A percentile compares a stretch with the other conserved stretches of the same genome.
Evolutionary conservation across 2,797 vertebrate species (phyloP).

Genomic region (Cyprinodon diabolis): DNA sequence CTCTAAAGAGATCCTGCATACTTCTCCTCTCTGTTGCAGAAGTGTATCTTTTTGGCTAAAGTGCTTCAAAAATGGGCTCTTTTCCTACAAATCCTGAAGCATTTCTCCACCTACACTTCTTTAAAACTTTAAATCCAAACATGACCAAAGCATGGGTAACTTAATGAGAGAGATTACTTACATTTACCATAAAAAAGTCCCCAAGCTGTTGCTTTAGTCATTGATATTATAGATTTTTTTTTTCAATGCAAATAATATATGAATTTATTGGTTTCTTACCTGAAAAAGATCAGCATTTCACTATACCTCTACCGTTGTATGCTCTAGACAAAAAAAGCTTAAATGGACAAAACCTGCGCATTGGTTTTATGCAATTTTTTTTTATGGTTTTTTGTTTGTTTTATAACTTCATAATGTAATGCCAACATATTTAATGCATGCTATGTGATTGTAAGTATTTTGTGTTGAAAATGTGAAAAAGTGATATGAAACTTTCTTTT

Average conservation of each 20-base stretch:
- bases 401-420: no score
- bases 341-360: no score
- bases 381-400: no score
- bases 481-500: constrained; percentile 14
- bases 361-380: no score
- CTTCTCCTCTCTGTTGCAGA: not conserved
- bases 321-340: not conserved
- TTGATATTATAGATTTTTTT: not conserved
- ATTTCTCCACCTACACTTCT: not conserved
- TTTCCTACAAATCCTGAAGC: constrained; percentile 6
- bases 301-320: not conserved
- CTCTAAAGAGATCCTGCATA: constrained; percentile 8
- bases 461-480: not conserved
- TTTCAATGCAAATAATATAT: no score
- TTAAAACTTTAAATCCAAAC: not conserved
- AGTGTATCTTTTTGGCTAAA: constrained; percentile 4
- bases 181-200: not conserved
- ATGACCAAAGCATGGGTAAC: not conserved
- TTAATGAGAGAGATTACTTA: not conserved
- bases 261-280: not conserved
- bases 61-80: not conserved
- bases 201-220: not conserved
- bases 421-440: no score
- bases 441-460: no score
- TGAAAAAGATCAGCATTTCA: not conserved